phyloP scores from a whole-genome alignment of 1,140 invertebrate species.

The Cherax destructor region DNA sequence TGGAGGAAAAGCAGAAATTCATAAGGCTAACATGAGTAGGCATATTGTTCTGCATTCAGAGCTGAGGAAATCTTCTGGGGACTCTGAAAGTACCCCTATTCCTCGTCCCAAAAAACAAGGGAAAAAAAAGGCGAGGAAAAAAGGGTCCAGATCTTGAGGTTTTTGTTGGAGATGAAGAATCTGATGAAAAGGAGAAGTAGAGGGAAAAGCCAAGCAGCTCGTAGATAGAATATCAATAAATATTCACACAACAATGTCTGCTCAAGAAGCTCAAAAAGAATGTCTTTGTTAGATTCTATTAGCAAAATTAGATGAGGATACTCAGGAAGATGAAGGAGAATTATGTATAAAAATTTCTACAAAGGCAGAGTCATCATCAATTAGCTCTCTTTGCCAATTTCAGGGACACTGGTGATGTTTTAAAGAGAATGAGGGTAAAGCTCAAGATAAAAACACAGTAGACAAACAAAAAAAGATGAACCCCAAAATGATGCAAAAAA shows the following conservation, averaged over 20 bases:
- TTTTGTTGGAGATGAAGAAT: slow-evolving; percentile 50
- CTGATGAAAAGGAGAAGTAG: slow-evolving; percentile 42
- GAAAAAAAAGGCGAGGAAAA: slow-evolving; percentile 51
- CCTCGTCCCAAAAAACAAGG: slow-evolving; percentile 36
- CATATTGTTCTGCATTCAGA: slow-evolving; percentile 58
- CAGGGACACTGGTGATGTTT: not conserved
- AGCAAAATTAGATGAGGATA: slow-evolving; percentile 61
- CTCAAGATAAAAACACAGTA: not conserved
- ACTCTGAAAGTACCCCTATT: slow-evolving; percentile 1
- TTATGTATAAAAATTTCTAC: not conserved
- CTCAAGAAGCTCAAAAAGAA: slow-evolving; percentile 50
- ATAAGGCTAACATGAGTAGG: slow-evolving; percentile 78
- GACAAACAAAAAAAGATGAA: not conserved
- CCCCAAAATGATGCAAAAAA: not conserved
- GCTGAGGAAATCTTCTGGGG: slow-evolving; percentile 26
- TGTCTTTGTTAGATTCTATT: slow-evolving; percentile 58
- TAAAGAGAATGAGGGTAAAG: not conserved
- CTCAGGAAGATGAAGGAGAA: slow-evolving; percentile 16
- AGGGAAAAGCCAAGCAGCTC: slow-evolving; percentile 50
- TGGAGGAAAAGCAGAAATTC: slow-evolving; percentile 74
- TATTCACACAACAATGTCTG: slow-evolving; percentile 55
- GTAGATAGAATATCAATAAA: slow-evolving; percentile 61
- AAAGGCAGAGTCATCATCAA: not conserved
- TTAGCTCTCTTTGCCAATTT: not conserved
- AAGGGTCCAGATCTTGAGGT: slow-evolving; percentile 52